Evolutionary conservation across 2,797 vertebrate species (phyloP), one percentile per base, ranked within the genome.

Genomic region (Erpetoichthys calabaricus): DNA sequence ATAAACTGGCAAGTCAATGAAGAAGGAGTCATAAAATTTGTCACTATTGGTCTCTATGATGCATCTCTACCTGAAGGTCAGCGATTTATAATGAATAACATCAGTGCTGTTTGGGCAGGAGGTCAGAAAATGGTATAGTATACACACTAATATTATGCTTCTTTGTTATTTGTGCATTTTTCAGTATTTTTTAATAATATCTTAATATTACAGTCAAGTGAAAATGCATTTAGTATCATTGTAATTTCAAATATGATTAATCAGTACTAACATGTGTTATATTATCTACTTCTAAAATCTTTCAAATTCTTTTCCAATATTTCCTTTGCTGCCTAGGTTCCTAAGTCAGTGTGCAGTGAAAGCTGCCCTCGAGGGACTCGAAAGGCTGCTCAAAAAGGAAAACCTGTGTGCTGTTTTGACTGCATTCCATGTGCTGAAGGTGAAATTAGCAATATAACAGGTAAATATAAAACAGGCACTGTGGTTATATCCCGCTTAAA

Each of bases 1-100:
- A 80, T 86, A 5, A 86, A 88, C 67, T 88, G 84, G 84, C 82
- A 88, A 65, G 80, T 70, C 64, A 75, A 7, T 44, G 6, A 67
- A 1, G 70, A 67, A 8, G 79, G 74, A 56, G 66, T 70, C 53
- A 75, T 82, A 56, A 49, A 58, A 3, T 84, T 86, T 69, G 45
- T 82, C 54, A 80, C 78, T 1, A 80, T 84, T 45, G 83, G 84
- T 43, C 70, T 77, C 8, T 87, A 84, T 47, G 84, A 85, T 43
- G 76, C 77, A 46, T 84, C 80, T 3, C 58, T 44, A 45, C 68
- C 75, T 56, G 79, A 82, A 42, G 81, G 80, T 8, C 68, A 75
- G 57, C 73, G 81, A 53, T 83, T 86, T 69, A 53, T 76, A 63
- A 83, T 84, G 79, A 80, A 75, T 45, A 70, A 64, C 4, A 67